Evolutionary conservation across 2,113 vertebrate species (phyloP).

Genomic region (Marmota flaviventris): DNA sequence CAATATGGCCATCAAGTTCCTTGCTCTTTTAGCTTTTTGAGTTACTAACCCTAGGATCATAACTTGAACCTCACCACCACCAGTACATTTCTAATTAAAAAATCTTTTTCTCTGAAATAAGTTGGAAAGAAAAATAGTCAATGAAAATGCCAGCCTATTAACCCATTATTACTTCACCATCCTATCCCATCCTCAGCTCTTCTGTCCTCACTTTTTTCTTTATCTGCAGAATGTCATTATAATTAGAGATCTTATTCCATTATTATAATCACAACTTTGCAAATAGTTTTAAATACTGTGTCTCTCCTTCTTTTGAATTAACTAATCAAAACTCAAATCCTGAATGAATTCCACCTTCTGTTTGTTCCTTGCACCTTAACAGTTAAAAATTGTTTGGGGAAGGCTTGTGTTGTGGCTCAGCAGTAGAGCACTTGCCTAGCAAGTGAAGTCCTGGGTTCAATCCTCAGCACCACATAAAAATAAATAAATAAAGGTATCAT

Average conservation of each 20-base stretch:
- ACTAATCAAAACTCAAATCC: background rate
- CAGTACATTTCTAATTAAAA: background rate
- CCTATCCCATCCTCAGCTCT: background rate
- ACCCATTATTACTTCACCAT: background rate
- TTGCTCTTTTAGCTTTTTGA: background rate
- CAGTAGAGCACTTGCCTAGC: no score
- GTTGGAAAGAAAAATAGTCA: background rate
- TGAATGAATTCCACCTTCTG: no score
- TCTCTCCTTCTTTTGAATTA: constrained; percentile 6
- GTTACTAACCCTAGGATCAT: background rate
- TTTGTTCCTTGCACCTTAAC: background rate
- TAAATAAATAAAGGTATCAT: no score
- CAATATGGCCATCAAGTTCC: background rate
- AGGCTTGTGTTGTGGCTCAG: no score
- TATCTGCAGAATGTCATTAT: background rate
- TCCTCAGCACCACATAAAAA: no score
- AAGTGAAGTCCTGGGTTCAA: no score
- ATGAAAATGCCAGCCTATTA: background rate
- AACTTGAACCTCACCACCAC: background rate
- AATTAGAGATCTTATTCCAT: background rate
- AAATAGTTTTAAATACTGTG: background rate
- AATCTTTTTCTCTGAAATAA: background rate
- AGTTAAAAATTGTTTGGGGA: background rate
- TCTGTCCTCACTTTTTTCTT: background rate
- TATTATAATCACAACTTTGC: background rate